Evolutionary conservation across 2,888 invertebrate genomes (phyloP).

Genomic region (Mayetiola destructor): DNA sequence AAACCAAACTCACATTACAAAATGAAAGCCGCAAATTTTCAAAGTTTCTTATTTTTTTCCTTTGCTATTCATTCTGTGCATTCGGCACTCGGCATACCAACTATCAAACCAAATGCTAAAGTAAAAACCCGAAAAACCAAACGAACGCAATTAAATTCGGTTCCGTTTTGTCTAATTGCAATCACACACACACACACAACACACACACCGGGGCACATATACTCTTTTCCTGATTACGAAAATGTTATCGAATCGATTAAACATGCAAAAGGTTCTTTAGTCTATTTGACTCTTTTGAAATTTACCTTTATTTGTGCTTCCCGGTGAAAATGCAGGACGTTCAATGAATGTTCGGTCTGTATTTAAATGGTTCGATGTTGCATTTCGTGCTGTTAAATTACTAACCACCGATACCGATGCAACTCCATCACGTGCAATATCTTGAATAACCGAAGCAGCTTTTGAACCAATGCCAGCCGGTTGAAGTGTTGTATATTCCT

Average conservation of each 20-base stretch:
- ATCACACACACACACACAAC: constrained; percentile 3
- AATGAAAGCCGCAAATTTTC: neutral
- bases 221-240: too few relatives aligned
- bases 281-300: constrained; percentile 18
- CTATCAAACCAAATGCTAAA: too few relatives aligned
- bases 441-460: constrained; percentile 68
- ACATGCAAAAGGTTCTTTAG: constrained; percentile 10
- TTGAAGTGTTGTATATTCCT: constrained; percentile 77
- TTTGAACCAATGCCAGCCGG: constrained; percentile 68
- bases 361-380: constrained; percentile 38
- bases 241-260: constrained; percentile 11
- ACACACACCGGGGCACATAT: too few relatives aligned
- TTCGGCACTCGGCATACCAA: too few relatives aligned
- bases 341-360: too few relatives aligned
- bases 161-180: constrained; percentile 9
- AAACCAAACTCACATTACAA: neutral
- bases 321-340: constrained; percentile 51
- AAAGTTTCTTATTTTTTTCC: neutral
- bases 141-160: constrained; percentile 5
- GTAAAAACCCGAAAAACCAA: too few relatives aligned
- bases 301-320: constrained; percentile 65
- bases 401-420: constrained; percentile 41
- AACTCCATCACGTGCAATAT: constrained; percentile 53
- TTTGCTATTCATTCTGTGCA: too few relatives aligned
- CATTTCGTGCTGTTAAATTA: constrained; percentile 36